phyloP scores from a whole-genome alignment of 92 coral and sea anemone species.

The Zoanthus solanderi region DNA sequence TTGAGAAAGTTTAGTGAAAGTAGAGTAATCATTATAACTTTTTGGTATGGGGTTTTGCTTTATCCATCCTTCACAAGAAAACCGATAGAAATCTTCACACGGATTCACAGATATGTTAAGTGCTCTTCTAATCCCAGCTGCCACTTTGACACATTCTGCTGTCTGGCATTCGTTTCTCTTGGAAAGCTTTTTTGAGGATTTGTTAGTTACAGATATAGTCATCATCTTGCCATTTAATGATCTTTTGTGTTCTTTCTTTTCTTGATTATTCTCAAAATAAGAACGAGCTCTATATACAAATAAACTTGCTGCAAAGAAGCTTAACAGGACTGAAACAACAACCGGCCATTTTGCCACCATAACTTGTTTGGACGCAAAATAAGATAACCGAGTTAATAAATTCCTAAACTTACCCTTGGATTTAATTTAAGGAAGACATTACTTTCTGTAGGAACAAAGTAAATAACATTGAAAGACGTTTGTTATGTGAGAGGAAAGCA shows the following conservation, averaged over 20 bases:
- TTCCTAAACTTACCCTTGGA: not conserved
- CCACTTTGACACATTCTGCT: conserved; percentile 80
- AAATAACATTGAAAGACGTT: not conserved
- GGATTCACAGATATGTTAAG: conserved; percentile 79
- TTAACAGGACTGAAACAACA: conserved; percentile 33
- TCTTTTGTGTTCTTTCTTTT: conserved; percentile 28
- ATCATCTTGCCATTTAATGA: not conserved
- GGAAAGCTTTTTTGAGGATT: not conserved
- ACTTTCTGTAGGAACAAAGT: not conserved
- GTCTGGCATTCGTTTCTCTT: conserved; percentile 67
- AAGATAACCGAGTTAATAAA: not conserved
- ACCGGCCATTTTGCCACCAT: conserved; percentile 56
- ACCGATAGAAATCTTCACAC: conserved; percentile 88
- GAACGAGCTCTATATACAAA: conserved; percentile 34
- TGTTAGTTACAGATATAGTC: not conserved
- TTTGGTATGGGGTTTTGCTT: conserved; percentile 90
- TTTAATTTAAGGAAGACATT: not conserved
- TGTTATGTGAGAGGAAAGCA: not conserved
- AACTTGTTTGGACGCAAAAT: not conserved
- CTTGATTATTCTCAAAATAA: conserved; percentile 30
- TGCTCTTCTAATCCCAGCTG: conserved; percentile 68
- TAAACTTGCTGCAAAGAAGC: conserved; percentile 42
- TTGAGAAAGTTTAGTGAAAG: conserved; percentile 91
- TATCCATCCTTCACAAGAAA: conserved; percentile 94
- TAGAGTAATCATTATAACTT: conserved; percentile 93